Evolutionary conservation across 2,888 invertebrate species (phyloP).

Genomic region (Gerosis bhagava): DNA sequence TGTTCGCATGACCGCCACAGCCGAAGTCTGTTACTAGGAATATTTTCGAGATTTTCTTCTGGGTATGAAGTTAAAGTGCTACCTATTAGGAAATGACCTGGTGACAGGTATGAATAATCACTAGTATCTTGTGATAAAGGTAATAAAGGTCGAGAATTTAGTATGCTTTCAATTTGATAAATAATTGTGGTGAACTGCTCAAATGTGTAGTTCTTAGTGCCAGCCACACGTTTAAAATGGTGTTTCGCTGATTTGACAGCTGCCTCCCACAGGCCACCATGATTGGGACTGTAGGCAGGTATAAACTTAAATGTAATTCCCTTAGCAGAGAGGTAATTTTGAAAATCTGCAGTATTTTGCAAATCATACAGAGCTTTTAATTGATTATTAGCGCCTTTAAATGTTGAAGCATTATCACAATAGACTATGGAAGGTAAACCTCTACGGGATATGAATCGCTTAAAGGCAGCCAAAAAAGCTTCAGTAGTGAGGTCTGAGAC

Average conservation of each 20-base stretch:
- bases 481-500: neutral
- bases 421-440: neutral
- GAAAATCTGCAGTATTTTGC: neutral
- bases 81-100: slow-evolving; percentile 2
- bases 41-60: neutral
- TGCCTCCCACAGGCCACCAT: neutral
- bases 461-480: slow-evolving; percentile 2
- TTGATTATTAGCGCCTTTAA: slow-evolving; percentile 4
- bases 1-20: slow-evolving; percentile 2
- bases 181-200: no score
- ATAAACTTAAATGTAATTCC: no score
- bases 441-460: neutral
- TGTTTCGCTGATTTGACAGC: slow-evolving; percentile 1
- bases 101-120: slow-evolving; percentile 3
- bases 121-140: neutral
- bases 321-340: no score
- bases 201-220: slow-evolving; percentile 1
- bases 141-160: slow-evolving; percentile 3
- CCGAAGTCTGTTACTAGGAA: no score
- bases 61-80: neutral
- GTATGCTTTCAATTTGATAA: slow-evolving; percentile 1
- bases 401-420: slow-evolving; percentile 1
- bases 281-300: slow-evolving; percentile 1
- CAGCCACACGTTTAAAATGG: neutral
- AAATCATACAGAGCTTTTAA: slow-evolving; percentile 1